phyloP scores from a whole-genome alignment of 1,140 invertebrate genomes.

The Steinernema feltiae region DNA sequence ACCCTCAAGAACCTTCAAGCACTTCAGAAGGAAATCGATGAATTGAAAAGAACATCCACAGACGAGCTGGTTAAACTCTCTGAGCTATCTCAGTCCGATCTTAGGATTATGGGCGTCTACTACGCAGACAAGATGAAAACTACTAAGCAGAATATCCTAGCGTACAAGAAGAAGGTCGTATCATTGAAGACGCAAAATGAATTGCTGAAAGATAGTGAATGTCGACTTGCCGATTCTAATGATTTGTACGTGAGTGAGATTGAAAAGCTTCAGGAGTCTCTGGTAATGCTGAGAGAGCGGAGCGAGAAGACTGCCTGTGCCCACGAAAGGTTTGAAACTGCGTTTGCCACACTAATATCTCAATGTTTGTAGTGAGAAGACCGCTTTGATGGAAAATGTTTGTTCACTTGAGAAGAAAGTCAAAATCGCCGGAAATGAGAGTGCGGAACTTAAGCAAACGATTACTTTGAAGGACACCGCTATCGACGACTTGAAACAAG shows the following conservation, averaged over 20 bases:
- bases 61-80: too few relatives aligned
- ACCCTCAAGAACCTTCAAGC: background rate
- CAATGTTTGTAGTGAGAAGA: too few relatives aligned
- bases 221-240: background rate
- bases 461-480: background rate
- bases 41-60: background rate
- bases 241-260: background rate
- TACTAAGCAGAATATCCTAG: background rate
- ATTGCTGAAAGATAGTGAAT: constrained; percentile 17
- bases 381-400: too few relatives aligned
- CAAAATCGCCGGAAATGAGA: background rate
- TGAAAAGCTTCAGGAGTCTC: background rate
- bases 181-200: constrained; percentile 16
- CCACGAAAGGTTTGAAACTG: too few relatives aligned
- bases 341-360: too few relatives aligned
- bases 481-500: background rate
- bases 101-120: background rate
- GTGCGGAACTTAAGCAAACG: background rate
- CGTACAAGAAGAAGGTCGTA: background rate
- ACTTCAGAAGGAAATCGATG: background rate
- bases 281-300: background rate
- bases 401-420: background rate
- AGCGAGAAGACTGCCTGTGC: background rate
- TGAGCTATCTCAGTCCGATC: background rate
- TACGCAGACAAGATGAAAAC: background rate